phyloP scores from a whole-genome alignment of 2,888 invertebrate genomes.

The Chymomyza caudatula region DNA sequence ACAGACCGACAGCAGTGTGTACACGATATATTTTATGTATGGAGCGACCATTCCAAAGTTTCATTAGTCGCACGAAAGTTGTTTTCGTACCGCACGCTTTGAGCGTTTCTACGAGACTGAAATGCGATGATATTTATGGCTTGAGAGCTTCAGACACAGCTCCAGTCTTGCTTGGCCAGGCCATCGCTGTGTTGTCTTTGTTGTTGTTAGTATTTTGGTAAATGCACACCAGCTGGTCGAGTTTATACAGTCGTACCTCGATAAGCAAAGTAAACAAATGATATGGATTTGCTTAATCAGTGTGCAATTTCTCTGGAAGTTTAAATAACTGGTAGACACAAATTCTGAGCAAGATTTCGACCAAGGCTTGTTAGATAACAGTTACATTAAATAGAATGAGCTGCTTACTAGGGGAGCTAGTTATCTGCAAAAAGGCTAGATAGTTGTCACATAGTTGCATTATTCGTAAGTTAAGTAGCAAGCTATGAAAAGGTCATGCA shows the following conservation, averaged over 20 bases:
- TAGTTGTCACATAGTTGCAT: too few species aligned
- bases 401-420: too few species aligned
- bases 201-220: background rate
- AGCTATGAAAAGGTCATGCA: too few species aligned
- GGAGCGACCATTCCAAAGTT: background rate
- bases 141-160: background rate
- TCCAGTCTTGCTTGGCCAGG: conserved; percentile 7
- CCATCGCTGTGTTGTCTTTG: background rate
- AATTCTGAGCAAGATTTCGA: background rate
- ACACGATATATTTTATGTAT: background rate
- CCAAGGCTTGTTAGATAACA: too few species aligned
- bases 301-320: too few species aligned
- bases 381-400: too few species aligned
- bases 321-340: background rate
- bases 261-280: background rate
- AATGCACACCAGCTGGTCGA: background rate
- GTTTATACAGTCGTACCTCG: background rate
- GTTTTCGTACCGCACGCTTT: conserved; percentile 50
- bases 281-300: background rate
- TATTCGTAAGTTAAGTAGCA: too few species aligned
- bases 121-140: background rate
- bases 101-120: conserved; percentile 62
- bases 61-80: conserved; percentile 51
- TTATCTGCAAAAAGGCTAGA: too few species aligned
- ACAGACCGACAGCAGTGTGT: background rate